Base-by-base conservation (phyloP, 2,797 vertebrate species). In the Anas bernieri region DNA sequence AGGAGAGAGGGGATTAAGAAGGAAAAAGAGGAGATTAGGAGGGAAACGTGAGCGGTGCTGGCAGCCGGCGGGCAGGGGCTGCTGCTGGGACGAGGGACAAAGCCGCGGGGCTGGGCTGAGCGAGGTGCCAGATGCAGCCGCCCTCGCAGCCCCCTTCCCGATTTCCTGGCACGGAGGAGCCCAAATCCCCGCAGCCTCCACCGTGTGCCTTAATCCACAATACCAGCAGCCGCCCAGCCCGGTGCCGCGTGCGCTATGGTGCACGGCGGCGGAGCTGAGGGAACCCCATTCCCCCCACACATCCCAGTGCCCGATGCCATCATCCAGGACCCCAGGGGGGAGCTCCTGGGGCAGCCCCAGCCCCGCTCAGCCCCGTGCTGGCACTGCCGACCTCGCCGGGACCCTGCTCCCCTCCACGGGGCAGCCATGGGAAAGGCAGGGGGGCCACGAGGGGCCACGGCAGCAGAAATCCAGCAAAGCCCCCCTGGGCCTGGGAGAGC, bases 1-100 rank as follows among this genome's bases (percentile, higher is more conserved):
- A 95, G 94, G 78, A 93, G 94, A 75, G 83, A 70, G 88, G 91
- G 96, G 96, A 97, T 97, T 97, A 97, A 83, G 90, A 96, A 90
- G 86, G 86, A 94, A 96, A 84, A 84, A 93, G 93, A 63, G 90
- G 95, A 92, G 94, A 94, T 97, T 97, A 96, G 88, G 87, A 94
- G 90, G 50, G 91, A 94, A 95, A 95, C 69, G 94, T 52, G 62
- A 93, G 88, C 92, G 56, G 93, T 64, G 75, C 90, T 91, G 87
- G 9, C 91, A 93, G 94, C 91, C 92, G 93, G 92, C 10, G 16
- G 52, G 52, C 28, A 54, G 52, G 52, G 52, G 14, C 50, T 52
- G 52, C 52, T 54, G 52, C 23, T 17, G 52, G 33, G 35, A 35
- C 7, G 21, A 37, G 35, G 23, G 59, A 39, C 26, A 11, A 45